A percentile compares a stretch with the other conserved stretches of the same genome.
Conservation (phyloP, 2,888 invertebrate species). For the Zygogramma bicolorata region DNA sequence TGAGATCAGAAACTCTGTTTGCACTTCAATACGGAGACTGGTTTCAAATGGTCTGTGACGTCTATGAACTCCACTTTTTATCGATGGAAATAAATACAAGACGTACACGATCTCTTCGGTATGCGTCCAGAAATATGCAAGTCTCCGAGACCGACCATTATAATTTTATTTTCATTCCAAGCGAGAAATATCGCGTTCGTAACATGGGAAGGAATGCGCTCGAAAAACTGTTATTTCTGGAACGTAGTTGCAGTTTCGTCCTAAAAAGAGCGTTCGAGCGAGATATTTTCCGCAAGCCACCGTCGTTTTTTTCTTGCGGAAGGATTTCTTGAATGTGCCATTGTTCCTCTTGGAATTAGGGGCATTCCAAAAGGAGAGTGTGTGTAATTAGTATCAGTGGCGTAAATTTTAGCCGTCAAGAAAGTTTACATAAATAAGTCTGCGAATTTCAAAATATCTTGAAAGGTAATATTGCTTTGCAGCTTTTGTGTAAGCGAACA, state of each 20-base stretch:
- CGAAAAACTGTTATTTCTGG: constrained; percentile 29
- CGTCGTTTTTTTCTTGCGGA: neutral
- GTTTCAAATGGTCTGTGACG: neutral
- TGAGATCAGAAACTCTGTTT: neutral
- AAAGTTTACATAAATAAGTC: no score
- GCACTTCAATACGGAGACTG: neutral
- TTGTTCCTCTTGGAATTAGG: neutral
- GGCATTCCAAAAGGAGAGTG: neutral
- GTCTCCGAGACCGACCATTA: constrained; percentile 13
- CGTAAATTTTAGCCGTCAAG: no score
- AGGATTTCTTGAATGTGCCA: neutral
- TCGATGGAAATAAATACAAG: constrained; percentile 8
- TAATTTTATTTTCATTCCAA: constrained; percentile 28
- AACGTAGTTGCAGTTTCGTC: constrained; percentile 9
- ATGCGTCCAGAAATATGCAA: constrained; percentile 24
- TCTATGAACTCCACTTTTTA: neutral
- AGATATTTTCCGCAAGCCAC: neutral
- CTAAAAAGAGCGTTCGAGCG: constrained; percentile 12
- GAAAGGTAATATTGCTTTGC: no score
- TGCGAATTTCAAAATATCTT: no score
- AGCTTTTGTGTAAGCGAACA: no score
- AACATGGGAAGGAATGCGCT: constrained; percentile 15
- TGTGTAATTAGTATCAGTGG: no score
- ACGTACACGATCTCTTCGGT: neutral
- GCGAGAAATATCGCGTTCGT: constrained; percentile 16